Conservation (phyloP, 2,797 vertebrate species). For the Pipistrellus pipistrellus region DNA sequence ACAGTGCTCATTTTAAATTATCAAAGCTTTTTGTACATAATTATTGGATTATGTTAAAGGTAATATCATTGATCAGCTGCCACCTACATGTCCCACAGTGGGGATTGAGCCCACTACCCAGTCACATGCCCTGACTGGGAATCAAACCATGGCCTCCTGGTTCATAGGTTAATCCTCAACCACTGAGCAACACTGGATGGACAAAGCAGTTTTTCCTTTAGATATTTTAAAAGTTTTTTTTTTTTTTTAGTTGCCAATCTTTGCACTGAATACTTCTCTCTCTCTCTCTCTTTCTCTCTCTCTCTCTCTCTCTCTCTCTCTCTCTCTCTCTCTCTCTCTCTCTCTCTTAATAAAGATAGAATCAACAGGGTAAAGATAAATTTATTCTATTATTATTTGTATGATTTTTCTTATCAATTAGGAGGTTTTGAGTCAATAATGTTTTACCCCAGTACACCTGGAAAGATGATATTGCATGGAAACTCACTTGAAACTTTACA, state of each 20-base stretch:
- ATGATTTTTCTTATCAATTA: slow-evolving; percentile 36
- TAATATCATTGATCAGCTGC: too few species aligned
- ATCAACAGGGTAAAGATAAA: slow-evolving; percentile 36
- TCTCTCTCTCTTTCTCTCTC: not conserved
- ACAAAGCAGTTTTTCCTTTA: slow-evolving; percentile 44
- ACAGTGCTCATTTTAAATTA: slow-evolving; percentile 31
- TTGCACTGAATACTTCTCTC: not conserved
- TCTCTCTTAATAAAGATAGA: slow-evolving; percentile 5
- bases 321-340: not conserved
- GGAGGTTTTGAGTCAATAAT: not conserved
- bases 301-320: too few species aligned
- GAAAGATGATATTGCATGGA: not conserved
- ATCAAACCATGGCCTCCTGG: too few species aligned
- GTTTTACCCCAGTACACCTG: not conserved
- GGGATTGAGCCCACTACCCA: too few species aligned
- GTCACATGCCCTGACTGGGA: too few species aligned
- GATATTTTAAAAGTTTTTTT: slow-evolving; percentile 35
- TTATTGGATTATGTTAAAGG: slow-evolving; percentile 21
- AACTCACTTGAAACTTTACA: not conserved
- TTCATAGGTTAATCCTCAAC: too few species aligned
- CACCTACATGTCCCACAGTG: too few species aligned
- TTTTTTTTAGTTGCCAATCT: slow-evolving; percentile 28
- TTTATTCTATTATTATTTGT: not conserved
- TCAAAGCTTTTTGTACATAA: slow-evolving; percentile 40
- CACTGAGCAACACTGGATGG: too few species aligned